Conservation (phyloP, 35 echinoderm and acorn worm species). For the Ophiothrix spiculata region DNA sequence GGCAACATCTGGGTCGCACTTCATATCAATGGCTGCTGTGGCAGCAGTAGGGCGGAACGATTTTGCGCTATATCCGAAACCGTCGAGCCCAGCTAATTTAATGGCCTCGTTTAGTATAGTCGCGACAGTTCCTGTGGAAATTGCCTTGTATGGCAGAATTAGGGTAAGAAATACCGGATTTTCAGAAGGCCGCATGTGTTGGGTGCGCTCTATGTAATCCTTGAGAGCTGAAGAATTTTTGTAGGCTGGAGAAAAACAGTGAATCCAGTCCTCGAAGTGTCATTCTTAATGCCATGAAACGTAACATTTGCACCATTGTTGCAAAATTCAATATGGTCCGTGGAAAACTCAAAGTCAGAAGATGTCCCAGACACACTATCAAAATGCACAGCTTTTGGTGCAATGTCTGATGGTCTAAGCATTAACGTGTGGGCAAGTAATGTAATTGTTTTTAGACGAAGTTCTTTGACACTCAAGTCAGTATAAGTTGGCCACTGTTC, state of each 20-base stretch:
- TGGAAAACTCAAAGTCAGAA: too few relatives aligned
- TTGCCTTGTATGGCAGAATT: not conserved
- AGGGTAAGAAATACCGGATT: not conserved
- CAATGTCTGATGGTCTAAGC: conserved; percentile 34
- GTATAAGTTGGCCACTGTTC: conserved; percentile 14
- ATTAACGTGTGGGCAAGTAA: conserved; percentile 1
- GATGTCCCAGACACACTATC: too few relatives aligned
- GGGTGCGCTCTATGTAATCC: too few relatives aligned
- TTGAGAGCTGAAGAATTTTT: too few relatives aligned
- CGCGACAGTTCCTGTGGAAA: not conserved
- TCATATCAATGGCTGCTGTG: not conserved
- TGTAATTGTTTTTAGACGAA: conserved; percentile 30
- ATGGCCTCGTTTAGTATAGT: not conserved
- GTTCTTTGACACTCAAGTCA: conserved; percentile 34
- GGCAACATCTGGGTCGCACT: conserved; percentile 33
- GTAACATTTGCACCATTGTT: too few relatives aligned
- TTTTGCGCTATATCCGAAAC: not conserved
- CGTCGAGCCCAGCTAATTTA: not conserved
- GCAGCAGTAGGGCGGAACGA: conserved; percentile 24
- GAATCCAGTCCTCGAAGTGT: too few relatives aligned
- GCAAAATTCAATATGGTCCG: too few relatives aligned
- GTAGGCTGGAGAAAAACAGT: too few relatives aligned
- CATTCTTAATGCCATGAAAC: too few relatives aligned
- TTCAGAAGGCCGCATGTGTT: too few relatives aligned
- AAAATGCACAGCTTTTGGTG: conserved; percentile 43